Evolutionary conservation across 2,797 vertebrate genomes (phyloP).

Genomic region (Sciurus carolinensis): DNA sequence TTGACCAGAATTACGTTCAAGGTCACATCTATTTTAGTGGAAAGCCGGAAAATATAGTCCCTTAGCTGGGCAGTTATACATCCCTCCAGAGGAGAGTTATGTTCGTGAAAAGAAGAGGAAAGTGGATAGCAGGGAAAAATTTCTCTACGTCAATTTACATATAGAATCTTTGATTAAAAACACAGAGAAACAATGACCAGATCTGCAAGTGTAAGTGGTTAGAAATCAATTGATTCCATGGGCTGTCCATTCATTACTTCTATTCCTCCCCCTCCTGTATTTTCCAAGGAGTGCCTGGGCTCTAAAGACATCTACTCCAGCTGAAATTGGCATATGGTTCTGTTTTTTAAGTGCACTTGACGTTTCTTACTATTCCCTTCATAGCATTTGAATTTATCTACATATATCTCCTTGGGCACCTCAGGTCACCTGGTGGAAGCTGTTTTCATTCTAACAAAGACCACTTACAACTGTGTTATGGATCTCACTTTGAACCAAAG

Average conservation of each 20-base stretch:
- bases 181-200: neutral
- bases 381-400: neutral
- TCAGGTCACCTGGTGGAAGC: neutral
- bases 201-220: neutral
- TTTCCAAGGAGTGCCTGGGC: neutral
- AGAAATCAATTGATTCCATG: neutral
- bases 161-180: neutral
- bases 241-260: neutral
- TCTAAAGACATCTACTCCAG: slow-evolving; percentile 5
- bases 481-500: neutral
- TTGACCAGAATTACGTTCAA: neutral
- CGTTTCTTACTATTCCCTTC: neutral
- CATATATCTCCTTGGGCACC: neutral
- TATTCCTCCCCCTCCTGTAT: neutral
- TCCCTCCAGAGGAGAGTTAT: neutral
- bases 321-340: neutral
- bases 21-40: neutral
- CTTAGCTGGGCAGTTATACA: neutral
- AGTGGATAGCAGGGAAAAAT: neutral
- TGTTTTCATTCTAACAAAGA: slow-evolving; percentile 14
- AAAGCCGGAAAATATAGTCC: slow-evolving; percentile 10
- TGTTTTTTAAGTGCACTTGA: slow-evolving; percentile 16
- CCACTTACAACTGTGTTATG: neutral
- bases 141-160: neutral
- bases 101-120: neutral